These are phyloP conservation scores for Bombus waltoni DNA, from an alignment of 1,140 invertebrate species.

Conservation along the genomic window DNA sequence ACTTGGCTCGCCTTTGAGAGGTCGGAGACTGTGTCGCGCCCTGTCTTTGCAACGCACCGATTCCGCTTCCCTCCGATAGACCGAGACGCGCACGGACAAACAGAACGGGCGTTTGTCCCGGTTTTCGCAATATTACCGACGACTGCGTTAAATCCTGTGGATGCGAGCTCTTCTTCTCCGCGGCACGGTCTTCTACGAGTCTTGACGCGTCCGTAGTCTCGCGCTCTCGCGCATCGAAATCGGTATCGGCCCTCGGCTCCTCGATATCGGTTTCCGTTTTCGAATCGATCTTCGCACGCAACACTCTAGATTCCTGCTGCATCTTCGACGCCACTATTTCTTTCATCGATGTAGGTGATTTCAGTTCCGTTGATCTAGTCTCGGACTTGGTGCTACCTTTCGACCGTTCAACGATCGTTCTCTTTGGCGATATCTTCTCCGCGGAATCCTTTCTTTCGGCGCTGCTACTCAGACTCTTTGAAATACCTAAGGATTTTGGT, in stretches of 20 bases:
- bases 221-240: no score
- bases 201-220: no score
- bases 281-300: neutral
- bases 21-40: slow-evolving; percentile 89
- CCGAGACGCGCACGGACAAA: slow-evolving; percentile 91
- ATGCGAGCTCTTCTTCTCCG: no score
- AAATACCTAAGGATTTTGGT: slow-evolving; percentile 79
- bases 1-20: slow-evolving; percentile 89
- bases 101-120: slow-evolving; percentile 89
- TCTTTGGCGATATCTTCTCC: slow-evolving; percentile 79
- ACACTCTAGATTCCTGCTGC: slow-evolving; percentile 18
- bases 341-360: slow-evolving; percentile 5
- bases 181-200: no score
- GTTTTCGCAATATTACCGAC: slow-evolving; percentile 84
- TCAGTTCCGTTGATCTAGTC: slow-evolving; percentile 49
- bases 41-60: slow-evolving; percentile 87
- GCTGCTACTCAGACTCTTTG: slow-evolving; percentile 80
- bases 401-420: slow-evolving; percentile 41
- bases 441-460: slow-evolving; percentile 78
- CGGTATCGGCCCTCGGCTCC: no score
- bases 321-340: neutral
- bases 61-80: slow-evolving; percentile 91
- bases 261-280: slow-evolving; percentile 16
- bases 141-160: slow-evolving; percentile 80
- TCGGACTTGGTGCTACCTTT: slow-evolving; percentile 55